A percentile compares a stretch with the other conserved stretches of the same genome.
phyloP scores from a whole-genome alignment of 1,140 invertebrate species.

The Tetramorium alpestre region DNA sequence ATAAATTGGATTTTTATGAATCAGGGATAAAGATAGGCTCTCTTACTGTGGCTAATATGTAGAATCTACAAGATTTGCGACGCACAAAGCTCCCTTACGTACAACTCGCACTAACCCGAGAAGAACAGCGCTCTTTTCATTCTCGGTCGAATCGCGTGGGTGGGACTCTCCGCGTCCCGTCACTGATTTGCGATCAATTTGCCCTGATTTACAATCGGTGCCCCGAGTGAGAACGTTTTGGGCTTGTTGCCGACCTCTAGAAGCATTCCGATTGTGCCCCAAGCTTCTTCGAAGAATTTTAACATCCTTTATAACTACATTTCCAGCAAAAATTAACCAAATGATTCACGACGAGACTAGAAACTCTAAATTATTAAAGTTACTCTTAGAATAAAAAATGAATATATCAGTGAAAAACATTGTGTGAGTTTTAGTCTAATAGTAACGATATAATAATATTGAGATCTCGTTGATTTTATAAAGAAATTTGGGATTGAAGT shows the following conservation, averaged over 20 bases:
- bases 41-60: neutral
- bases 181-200: constrained; percentile 85
- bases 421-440: no score
- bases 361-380: neutral
- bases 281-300: constrained; percentile 50
- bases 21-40: neutral
- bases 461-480: no score
- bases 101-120: neutral
- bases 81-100: neutral
- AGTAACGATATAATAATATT: no score
- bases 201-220: constrained; percentile 83
- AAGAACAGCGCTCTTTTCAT: constrained; percentile 11
- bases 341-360: constrained; percentile 28
- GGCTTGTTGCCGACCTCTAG: constrained; percentile 62
- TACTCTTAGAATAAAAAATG: neutral
- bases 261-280: constrained; percentile 41
- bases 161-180: constrained; percentile 59
- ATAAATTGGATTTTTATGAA: neutral
- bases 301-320: constrained; percentile 54
- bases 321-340: constrained; percentile 60
- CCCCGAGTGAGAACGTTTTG: constrained; percentile 58
- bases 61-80: neutral
- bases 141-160: constrained; percentile 74
- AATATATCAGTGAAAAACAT: neutral
- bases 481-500: no score